phyloP scores from a whole-genome alignment of 2,888 invertebrate species.

The Caenorhabditis sp. region DNA sequence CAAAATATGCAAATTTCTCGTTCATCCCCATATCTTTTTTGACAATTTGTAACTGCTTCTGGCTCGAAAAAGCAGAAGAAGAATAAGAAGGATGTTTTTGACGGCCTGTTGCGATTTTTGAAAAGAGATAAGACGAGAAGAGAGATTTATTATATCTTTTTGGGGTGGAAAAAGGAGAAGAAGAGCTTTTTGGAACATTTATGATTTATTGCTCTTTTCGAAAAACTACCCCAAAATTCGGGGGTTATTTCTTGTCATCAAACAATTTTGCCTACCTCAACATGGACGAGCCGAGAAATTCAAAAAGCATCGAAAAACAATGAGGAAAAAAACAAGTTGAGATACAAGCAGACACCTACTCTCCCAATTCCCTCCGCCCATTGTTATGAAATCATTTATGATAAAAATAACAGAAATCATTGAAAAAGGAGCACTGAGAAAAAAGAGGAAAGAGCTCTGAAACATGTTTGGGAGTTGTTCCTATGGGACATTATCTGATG shows the following conservation, averaged over 20 bases:
- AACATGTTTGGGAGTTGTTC: neutral
- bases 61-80: neutral
- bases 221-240: no score
- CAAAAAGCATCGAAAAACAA: neutral
- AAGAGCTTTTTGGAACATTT: neutral
- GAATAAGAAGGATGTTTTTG: neutral
- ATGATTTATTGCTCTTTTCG: neutral
- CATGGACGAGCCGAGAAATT: neutral
- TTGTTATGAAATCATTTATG: no score
- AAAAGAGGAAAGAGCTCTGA: neutral
- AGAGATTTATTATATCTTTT: neutral
- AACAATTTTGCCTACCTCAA: neutral
- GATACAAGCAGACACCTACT: no score
- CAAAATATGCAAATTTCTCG: slow-evolving; percentile 33
- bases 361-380: no score
- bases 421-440: no score
- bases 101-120: slow-evolving; percentile 8
- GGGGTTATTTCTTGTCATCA: neutral
- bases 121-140: neutral
- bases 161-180: neutral
- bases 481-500: neutral
- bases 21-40: slow-evolving; percentile 8
- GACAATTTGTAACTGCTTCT: slow-evolving; percentile 27
- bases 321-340: no score
- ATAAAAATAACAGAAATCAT: no score